Evolutionary conservation across 1,140 invertebrate genomes (phyloP).

Genomic region (Atta colombica): DNA sequence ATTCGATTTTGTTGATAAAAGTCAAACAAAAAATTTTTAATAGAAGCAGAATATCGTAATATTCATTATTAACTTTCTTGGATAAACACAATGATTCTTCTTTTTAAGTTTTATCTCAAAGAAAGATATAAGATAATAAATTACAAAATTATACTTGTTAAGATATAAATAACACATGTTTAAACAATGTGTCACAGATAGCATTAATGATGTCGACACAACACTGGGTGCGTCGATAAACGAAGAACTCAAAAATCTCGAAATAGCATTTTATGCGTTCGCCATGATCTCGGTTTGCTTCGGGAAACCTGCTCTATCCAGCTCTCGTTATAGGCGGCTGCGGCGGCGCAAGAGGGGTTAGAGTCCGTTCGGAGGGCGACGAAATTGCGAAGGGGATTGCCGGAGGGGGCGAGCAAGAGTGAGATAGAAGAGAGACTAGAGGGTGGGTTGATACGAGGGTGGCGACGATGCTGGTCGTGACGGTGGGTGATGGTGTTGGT

Average conservation of each 20-base stretch:
- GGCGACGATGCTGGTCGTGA: conserved; percentile 60
- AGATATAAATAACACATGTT: neutral
- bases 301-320: conserved; percentile 62
- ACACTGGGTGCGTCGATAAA: neutral
- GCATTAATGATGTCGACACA: neutral
- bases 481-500: conserved; percentile 66
- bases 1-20: neutral
- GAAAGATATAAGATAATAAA: neutral
- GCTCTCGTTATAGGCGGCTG: conserved; percentile 64
- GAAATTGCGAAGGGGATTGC: conserved; percentile 74
- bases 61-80: neutral
- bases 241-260: neutral
- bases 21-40: neutral
- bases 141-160: neutral
- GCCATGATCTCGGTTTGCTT: conserved; percentile 39
- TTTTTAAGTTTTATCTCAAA: neutral
- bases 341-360: conserved; percentile 76
- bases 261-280: conserved; percentile 14
- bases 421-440: conserved; percentile 67
- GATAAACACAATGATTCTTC: neutral
- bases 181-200: neutral
- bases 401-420: conserved; percentile 64
- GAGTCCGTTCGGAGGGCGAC: conserved; percentile 78
- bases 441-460: conserved; percentile 73
- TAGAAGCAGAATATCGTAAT: neutral